Conservation (phyloP, 2,113 vertebrate genomes). For the Trogon melanurus region DNA sequence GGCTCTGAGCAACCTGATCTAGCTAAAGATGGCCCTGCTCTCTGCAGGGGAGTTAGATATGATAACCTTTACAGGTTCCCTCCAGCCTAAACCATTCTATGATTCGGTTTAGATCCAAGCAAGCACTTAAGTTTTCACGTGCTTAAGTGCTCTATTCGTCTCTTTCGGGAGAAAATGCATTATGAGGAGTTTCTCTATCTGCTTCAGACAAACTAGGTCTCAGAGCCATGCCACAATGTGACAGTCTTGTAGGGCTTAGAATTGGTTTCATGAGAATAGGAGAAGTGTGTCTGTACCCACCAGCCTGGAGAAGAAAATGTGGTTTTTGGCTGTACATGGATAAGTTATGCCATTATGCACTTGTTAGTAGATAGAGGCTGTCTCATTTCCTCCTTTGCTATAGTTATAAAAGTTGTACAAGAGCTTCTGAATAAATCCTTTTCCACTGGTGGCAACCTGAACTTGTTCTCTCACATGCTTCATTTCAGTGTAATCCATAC, state of each 20-base stretch:
- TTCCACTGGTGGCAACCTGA: not conserved
- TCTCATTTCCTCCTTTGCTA: not conserved
- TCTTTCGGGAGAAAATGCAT: not conserved
- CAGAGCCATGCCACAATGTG: not conserved
- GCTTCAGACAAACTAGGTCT: not conserved
- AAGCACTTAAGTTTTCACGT: not conserved
- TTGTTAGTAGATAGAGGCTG: not conserved
- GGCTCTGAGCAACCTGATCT: not conserved
- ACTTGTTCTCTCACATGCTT: not conserved
- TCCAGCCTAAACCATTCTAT: not conserved
- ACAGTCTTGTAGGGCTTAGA: not conserved
- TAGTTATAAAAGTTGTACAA: not conserved
- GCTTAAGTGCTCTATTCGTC: not conserved
- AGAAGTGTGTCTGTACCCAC: not conserved
- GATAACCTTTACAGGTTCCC: not conserved
- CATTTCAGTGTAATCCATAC: not conserved
- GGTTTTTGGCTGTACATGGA: not conserved
- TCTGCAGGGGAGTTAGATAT: not conserved
- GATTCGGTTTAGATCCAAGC: not conserved
- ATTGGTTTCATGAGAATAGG: not conserved
- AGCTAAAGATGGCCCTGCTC: not conserved
- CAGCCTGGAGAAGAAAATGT: not conserved
- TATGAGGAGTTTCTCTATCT: not conserved
- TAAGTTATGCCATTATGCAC: not conserved
- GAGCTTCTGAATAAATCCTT: not conserved